A percentile compares a stretch with the other conserved stretches of the same genome.
Conservation (phyloP, 2,888 invertebrate species). For the Punctoribates punctum region DNA sequence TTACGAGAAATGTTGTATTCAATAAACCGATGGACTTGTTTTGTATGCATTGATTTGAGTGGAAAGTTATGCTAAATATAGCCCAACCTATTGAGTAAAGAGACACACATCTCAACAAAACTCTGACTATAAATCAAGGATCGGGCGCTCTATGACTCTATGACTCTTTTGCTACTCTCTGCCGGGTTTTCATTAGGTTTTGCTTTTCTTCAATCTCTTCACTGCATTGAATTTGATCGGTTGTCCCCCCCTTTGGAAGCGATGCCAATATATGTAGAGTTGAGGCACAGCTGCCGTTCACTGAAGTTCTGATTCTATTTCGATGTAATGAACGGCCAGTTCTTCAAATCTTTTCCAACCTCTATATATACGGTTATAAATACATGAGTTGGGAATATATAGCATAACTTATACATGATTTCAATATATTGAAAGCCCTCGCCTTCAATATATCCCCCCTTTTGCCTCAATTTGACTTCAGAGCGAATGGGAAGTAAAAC, state of each 20-base stretch:
- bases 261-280: constrained; percentile 14
- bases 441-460: neutral
- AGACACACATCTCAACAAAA: constrained; percentile 15
- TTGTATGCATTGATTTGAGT: neutral
- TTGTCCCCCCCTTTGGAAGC: neutral
- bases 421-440: neutral
- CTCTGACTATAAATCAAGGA: constrained; percentile 30
- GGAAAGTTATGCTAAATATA: constrained; percentile 19
- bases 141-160: constrained; percentile 26
- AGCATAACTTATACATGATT: constrained; percentile 13
- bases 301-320: neutral
- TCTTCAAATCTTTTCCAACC: neutral
- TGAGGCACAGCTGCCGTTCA: constrained; percentile 27
- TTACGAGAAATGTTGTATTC: neutral
- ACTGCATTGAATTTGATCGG: constrained; percentile 9
- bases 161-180: neutral
- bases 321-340: constrained; percentile 22
- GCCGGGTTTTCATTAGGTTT: constrained; percentile 7
- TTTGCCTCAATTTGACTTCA: constrained; percentile 19
- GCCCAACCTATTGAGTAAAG: neutral
- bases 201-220: constrained; percentile 16
- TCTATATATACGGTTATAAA: neutral
- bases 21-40: neutral
- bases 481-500: constrained; percentile 28
- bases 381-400: neutral